A percentile compares a stretch with the other conserved stretches of the same genome.
Evolutionary conservation across 2,113 vertebrate genomes (phyloP).

Genomic region (Stigmatopora nigra): DNA sequence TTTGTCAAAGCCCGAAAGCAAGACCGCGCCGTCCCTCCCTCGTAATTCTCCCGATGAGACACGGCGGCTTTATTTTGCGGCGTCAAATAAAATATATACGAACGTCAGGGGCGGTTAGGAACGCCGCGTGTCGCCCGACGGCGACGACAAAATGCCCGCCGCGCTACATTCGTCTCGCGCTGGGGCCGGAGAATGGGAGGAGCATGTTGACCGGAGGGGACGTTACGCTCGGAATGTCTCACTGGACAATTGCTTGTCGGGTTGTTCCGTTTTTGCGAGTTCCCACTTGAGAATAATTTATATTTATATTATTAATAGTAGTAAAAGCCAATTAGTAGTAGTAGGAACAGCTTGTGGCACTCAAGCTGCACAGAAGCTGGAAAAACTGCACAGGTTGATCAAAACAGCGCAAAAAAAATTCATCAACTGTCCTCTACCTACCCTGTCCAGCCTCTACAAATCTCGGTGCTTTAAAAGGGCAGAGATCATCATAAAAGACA

Average conservation of each 20-base stretch:
- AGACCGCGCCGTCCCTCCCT: slow-evolving; percentile 33
- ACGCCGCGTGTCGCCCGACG: slow-evolving; percentile 22
- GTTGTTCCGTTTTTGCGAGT: too few species aligned
- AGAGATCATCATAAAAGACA: too few species aligned
- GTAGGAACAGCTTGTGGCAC: too few species aligned
- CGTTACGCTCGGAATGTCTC: not conserved
- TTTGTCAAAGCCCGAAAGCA: slow-evolving; percentile 53
- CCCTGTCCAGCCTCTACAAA: too few species aligned
- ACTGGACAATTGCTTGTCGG: not conserved
- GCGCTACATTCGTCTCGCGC: slow-evolving; percentile 35
- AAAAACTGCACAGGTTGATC: too few species aligned
- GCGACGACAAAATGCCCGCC: slow-evolving; percentile 37
- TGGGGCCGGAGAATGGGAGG: slow-evolving; percentile 5
- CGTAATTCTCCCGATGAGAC: slow-evolving; percentile 50
- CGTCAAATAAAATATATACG: slow-evolving; percentile 20
- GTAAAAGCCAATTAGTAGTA: too few species aligned
- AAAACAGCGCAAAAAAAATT: too few species aligned
- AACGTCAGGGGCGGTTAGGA: slow-evolving; percentile 53
- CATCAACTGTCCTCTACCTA: too few species aligned
- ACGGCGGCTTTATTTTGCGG: slow-evolving; percentile 46
- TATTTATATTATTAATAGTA: too few species aligned
- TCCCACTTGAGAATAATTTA: too few species aligned
- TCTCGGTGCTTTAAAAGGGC: too few species aligned
- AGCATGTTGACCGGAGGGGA: not conserved
- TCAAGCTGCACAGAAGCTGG: too few species aligned